Base-by-base conservation (phyloP, 2,113 vertebrate species). In the Lucifuga dentata region DNA sequence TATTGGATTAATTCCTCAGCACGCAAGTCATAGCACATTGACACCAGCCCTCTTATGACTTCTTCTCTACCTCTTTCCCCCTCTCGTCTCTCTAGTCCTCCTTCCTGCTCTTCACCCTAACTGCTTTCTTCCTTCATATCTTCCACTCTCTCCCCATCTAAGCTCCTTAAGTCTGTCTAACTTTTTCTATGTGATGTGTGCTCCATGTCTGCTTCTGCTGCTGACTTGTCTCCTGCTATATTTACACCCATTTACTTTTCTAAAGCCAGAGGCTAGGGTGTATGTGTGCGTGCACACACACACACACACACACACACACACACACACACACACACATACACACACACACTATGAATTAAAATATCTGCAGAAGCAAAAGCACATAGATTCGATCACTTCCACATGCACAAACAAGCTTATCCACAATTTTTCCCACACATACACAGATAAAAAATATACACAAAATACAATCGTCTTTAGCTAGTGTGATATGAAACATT, bases 1-100 rank as follows among this genome's bases (percentile, higher is more conserved):
- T 86, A 83, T 67, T 76, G 85, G 86, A 82, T 90, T 91, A 88
- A 88, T 88, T 87, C 81, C 68, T 40, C 56, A 58, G 81, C 70
- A 81, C 32, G 69, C 57, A 57, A 78, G 59, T 77, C 62, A 45
- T 68, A 76, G 82, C 83, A 68, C 50, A 66, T 38, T 67, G 50
- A 72, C 48, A 64, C 43, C 51, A 36, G 35, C 35, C 3, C 36
- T 16, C 2, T n/a, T n/a, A n/a, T n/a, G n/a, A n/a, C n/a, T n/a
- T n/a, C n/a, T 20, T 21, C 24, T 17, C 26, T 35, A 38, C 29
- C n/a, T n/a, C n/a, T n/a, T n/a, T 26, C 35, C 36, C 36, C 20
- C 7, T 3, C 51, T 44, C 58, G 38, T 51, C 50, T 66, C 36
- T 41, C 13, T 68, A 45, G 64, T 60, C 52, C 17, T 73, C 44